phyloP scores from a whole-genome alignment of 1,140 invertebrate species.

The Thaumatotibia leucotreta region DNA sequence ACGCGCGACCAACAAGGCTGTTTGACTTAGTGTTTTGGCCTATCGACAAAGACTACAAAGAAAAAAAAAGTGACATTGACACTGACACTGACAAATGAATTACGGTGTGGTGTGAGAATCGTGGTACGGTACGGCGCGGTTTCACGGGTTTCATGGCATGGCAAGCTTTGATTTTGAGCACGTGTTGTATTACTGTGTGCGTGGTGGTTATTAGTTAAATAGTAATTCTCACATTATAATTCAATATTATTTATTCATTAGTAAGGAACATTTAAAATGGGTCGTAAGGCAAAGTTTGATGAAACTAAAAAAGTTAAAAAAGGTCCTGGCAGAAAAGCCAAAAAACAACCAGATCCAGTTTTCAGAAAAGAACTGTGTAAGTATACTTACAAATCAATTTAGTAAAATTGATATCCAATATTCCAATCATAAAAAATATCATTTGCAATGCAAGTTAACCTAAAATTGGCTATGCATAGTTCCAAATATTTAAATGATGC shows the following conservation, averaged over 20 bases:
- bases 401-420: conserved; percentile 5
- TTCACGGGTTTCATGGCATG: no score
- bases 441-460: background rate
- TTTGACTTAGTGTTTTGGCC: no score
- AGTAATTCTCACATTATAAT: no score
- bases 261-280: conserved; percentile 79
- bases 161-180: conserved; percentile 3
- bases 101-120: background rate
- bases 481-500: no score
- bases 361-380: conserved; percentile 79
- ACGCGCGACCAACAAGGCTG: no score
- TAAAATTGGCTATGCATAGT: no score
- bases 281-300: conserved; percentile 89
- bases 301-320: conserved; percentile 83
- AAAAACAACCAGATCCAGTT: conserved; percentile 88
- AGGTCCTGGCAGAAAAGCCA: conserved; percentile 89
- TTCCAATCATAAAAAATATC: background rate
- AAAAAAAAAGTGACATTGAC: no score
- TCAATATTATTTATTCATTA: no score
- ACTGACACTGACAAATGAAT: background rate
- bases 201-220: background rate
- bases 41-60: no score
- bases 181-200: conserved; percentile 5
- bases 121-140: background rate
- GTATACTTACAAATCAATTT: conserved; percentile 30